Evolutionary conservation across 2,888 invertebrate species (phyloP).

Genomic region (Tipula vernalis): DNA sequence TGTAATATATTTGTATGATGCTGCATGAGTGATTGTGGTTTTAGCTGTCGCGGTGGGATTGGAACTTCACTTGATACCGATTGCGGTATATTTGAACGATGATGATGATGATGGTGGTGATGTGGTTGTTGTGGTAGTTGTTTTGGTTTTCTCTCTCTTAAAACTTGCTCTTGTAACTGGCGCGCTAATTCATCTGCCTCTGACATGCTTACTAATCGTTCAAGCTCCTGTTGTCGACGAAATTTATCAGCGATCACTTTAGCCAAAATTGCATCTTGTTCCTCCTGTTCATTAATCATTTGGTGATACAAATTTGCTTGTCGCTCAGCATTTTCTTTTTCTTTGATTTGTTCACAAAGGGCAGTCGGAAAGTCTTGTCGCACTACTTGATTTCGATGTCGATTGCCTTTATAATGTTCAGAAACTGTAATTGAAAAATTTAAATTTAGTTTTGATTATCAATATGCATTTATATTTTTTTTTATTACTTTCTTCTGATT

Average conservation of each 20-base stretch:
- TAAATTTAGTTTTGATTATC: not conserved
- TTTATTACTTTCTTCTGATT: conserved; percentile 62
- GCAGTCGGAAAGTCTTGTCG: conserved; percentile 68
- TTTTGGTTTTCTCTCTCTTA: conserved; percentile 5
- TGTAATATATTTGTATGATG: conserved; percentile 10
- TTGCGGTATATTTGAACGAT: not conserved
- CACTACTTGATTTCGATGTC: conserved; percentile 59
- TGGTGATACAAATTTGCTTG: conserved; percentile 46
- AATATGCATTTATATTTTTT: not conserved
- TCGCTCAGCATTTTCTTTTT: conserved; percentile 49
- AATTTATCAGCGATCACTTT: conserved; percentile 52
- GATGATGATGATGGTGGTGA: not conserved
- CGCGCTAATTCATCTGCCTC: conserved; percentile 41
- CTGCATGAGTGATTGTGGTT: conserved; percentile 5
- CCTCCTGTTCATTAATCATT: conserved; percentile 54
- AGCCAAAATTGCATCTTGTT: conserved; percentile 52
- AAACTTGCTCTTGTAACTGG: conserved; percentile 33
- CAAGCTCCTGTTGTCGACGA: conserved; percentile 42
- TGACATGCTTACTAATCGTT: conserved; percentile 38
- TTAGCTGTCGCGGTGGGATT: conserved; percentile 16
- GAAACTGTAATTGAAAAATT: conserved; percentile 40
- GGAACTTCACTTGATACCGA: conserved; percentile 12
- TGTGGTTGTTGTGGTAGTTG: not conserved
- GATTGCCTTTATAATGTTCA: conserved; percentile 65
- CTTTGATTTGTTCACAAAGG: conserved; percentile 56